Evolutionary conservation across 2,113 vertebrate genomes (phyloP).

Genomic region (Rostratula benghalensis): DNA sequence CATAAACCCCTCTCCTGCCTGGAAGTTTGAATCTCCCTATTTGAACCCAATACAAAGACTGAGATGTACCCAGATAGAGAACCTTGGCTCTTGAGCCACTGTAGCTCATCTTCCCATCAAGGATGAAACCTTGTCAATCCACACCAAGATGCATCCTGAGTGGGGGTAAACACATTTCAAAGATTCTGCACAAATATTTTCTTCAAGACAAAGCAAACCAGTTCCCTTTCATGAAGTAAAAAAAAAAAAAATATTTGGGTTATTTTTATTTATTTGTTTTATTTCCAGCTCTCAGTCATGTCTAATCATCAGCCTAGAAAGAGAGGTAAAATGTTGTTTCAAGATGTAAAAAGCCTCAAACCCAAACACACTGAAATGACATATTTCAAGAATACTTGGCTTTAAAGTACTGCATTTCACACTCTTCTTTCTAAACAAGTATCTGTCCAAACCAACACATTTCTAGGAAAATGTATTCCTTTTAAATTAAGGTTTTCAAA

Average conservation of each 20-base stretch:
- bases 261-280: not conserved
- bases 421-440: not conserved
- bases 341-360: not conserved
- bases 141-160: not conserved
- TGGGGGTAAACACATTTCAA: not conserved
- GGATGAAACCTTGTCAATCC: not conserved
- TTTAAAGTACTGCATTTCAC: not conserved
- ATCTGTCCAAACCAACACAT: not conserved
- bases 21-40: not conserved
- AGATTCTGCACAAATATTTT: not conserved
- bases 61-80: not conserved
- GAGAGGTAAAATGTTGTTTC: not conserved
- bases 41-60: not conserved
- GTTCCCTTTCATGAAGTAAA: not conserved
- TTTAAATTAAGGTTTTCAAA: not conserved
- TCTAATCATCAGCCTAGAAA: not conserved
- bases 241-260: not conserved
- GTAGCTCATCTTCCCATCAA: not conserved
- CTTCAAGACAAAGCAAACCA: not conserved
- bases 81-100: not conserved
- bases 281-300: not conserved
- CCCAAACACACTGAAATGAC: not conserved
- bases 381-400: constrained; percentile 1
- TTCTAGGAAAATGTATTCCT: constrained; percentile 46
- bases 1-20: not conserved